Conservation (phyloP, 1,140 invertebrate species). For the Caenorhabditis brenneri region DNA sequence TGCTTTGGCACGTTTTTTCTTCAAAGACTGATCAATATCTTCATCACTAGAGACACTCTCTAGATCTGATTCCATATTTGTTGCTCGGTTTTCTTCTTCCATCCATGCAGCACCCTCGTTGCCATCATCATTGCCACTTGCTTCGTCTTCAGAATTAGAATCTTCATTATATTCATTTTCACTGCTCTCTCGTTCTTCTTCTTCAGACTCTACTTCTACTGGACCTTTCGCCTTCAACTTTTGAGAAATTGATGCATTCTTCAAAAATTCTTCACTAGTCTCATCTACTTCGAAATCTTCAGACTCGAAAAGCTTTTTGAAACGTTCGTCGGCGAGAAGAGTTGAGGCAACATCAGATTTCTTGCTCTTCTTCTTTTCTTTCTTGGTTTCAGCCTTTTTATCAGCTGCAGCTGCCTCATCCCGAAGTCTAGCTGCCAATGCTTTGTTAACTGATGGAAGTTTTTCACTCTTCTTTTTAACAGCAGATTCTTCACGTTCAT, state of each 20-base stretch:
- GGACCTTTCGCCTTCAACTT: constrained; percentile 27
- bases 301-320: constrained; percentile 87
- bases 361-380: constrained; percentile 52
- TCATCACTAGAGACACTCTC: constrained; percentile 43
- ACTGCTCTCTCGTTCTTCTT: constrained; percentile 1
- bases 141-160: constrained; percentile 6
- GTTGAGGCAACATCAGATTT: constrained; percentile 73
- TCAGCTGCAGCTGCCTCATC: constrained; percentile 48
- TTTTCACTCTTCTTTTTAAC: constrained; percentile 59
- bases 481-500: neutral
- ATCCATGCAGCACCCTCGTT: neutral
- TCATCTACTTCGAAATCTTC: constrained; percentile 91
- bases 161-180: constrained; percentile 40
- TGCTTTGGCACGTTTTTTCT: constrained; percentile 39
- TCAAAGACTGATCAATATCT: constrained; percentile 25
- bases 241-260: constrained; percentile 58
- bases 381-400: constrained; percentile 8
- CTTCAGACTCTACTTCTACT: constrained; percentile 36
- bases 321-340: constrained; percentile 84
- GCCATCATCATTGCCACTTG: constrained; percentile 52
- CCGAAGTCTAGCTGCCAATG: constrained; percentile 60
- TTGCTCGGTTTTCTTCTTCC: constrained; percentile 37
- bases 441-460: constrained; percentile 56
- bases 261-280: constrained; percentile 81
- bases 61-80: constrained; percentile 16